phyloP scores from a whole-genome alignment of 2,113 vertebrate genomes.

The Dascyllus trimaculatus region DNA sequence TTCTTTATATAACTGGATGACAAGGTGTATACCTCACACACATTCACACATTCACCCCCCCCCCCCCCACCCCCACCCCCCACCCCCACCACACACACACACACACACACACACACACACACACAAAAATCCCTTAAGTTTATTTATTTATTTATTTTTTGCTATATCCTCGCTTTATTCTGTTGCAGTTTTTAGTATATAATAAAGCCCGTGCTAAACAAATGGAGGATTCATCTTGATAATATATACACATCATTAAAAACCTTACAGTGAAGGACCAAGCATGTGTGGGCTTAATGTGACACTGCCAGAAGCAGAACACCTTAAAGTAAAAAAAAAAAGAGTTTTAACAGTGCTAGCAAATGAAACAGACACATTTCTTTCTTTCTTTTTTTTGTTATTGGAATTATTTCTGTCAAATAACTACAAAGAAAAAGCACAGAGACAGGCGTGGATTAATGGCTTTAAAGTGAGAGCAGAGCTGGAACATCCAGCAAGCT shows the following conservation, averaged over 20 bases:
- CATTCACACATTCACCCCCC: too few relatives aligned
- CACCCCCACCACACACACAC: too few relatives aligned
- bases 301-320: conserved; percentile 6
- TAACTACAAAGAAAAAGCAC: conserved; percentile 46
- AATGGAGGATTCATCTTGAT: conserved; percentile 2
- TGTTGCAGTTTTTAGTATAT: background rate
- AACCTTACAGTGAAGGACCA: conserved; percentile 1
- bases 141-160: background rate
- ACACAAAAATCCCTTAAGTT: background rate
- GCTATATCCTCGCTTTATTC: background rate
- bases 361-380: conserved; percentile 24
- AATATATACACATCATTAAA: conserved; percentile 24
- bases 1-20: conserved; percentile 53
- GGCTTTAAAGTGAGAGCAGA: conserved; percentile 52
- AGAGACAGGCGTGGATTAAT: conserved; percentile 61
- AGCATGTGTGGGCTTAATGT: conserved; percentile 18
- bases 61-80: too few relatives aligned
- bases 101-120: too few relatives aligned
- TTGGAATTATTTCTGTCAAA: conserved; percentile 12
- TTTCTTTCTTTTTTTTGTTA: background rate
- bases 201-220: background rate
- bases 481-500: conserved; percentile 58
- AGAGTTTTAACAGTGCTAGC: background rate
- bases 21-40: background rate
- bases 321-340: background rate